Percentiles rank a stretch among this genome's conserved stretches.
Evolutionary conservation across 2,888 invertebrate genomes (phyloP).

Genomic region (Hanleya hanleyi): DNA sequence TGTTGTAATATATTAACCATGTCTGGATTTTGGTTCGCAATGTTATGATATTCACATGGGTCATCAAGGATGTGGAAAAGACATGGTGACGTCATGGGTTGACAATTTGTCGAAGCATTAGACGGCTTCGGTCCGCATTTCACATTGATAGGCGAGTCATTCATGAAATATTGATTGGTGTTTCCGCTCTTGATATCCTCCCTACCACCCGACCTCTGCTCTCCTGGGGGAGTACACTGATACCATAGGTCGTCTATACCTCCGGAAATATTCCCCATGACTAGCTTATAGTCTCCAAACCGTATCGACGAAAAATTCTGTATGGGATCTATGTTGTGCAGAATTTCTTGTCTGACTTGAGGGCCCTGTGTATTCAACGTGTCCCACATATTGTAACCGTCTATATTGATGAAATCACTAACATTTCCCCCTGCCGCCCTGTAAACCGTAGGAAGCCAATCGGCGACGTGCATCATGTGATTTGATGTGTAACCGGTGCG

Average conservation of each 20-base stretch:
- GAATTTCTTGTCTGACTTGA: conserved; percentile 79
- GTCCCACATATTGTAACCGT: conserved; percentile 86
- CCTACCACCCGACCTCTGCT: conserved; percentile 20
- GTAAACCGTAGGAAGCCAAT: conserved; percentile 92
- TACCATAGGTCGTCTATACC: conserved; percentile 60
- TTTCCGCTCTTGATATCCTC: conserved; percentile 13
- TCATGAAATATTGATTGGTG: neutral
- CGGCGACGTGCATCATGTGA: conserved; percentile 86
- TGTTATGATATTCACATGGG: conserved; percentile 88
- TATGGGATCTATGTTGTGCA: conserved; percentile 68
- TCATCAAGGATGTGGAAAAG: conserved; percentile 86
- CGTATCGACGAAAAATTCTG: conserved; percentile 52
- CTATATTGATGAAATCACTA: conserved; percentile 70
- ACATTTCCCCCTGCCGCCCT: conserved; percentile 79
- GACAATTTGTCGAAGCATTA: conserved; percentile 75
- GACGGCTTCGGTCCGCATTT: conserved; percentile 55
- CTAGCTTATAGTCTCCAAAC: conserved; percentile 64
- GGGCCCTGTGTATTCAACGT: conserved; percentile 78
- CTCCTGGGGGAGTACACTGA: conserved; percentile 48
- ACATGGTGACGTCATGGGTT: conserved; percentile 81
- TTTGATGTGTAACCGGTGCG: conserved; percentile 79
- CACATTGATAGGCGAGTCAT: conserved; percentile 14
- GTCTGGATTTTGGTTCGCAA: conserved; percentile 49
- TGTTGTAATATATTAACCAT: conserved; percentile 49
- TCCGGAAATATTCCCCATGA: conserved; percentile 52